These are phyloP conservation scores for Euglossa dilemma DNA, from an alignment of 1,140 invertebrate species.

Conservation along the genomic window DNA sequence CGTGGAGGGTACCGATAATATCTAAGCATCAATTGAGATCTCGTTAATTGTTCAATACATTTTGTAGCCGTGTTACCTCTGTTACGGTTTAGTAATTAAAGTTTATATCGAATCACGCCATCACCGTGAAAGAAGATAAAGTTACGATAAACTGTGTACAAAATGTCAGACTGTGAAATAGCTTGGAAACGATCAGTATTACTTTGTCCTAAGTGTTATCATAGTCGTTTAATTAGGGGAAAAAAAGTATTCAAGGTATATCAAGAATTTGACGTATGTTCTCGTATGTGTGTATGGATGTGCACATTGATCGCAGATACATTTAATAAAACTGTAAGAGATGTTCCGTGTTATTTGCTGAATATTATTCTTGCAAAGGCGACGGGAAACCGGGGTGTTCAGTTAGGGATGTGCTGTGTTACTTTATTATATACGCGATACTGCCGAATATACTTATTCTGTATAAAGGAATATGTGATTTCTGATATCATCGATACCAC, in stretches of 20 bases:
- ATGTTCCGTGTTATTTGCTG: constrained; percentile 36
- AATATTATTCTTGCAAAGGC: constrained; percentile 22
- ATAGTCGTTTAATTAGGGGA: constrained; percentile 28
- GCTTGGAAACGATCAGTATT: constrained; percentile 67
- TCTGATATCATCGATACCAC: constrained; percentile 29
- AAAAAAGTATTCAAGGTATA: constrained; percentile 22
- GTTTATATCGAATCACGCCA: background rate
- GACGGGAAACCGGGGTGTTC: background rate
- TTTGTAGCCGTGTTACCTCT: background rate
- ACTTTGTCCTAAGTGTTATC: constrained; percentile 60
- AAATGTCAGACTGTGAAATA: constrained; percentile 48
- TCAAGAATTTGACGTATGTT: constrained; percentile 44
- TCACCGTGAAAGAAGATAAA: background rate
- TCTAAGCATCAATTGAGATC: constrained; percentile 7
- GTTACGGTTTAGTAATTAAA: constrained; percentile 39
- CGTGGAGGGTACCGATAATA: background rate
- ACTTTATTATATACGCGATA: constrained; percentile 36
- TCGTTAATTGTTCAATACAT: constrained; percentile 26
- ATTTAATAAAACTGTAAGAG: constrained; percentile 21
- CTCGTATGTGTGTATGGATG: constrained; percentile 10
- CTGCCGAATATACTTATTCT: constrained; percentile 27
- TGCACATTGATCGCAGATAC: background rate
- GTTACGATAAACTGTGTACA: constrained; percentile 30
- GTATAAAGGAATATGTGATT: constrained; percentile 44
- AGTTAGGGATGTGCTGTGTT: constrained; percentile 23